phyloP scores from a whole-genome alignment of 2,888 invertebrate genomes.

The Standfussiana lucernea region DNA sequence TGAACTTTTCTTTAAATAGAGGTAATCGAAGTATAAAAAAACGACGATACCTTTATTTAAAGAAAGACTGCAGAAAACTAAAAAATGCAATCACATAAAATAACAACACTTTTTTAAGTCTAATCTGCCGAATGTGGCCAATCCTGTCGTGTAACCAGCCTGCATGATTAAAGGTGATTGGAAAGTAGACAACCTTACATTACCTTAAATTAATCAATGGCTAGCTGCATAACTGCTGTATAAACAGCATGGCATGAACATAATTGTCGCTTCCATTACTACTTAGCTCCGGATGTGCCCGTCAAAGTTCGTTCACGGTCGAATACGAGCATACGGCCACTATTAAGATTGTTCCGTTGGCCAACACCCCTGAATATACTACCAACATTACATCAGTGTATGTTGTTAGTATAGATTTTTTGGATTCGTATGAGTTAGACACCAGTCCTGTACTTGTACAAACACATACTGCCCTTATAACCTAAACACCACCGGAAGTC shows the following conservation, averaged over 20 bases:
- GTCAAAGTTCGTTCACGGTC: slow-evolving; percentile 50
- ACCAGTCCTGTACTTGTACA: background rate
- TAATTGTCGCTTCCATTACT: slow-evolving; percentile 12
- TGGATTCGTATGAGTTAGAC: background rate
- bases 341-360: slow-evolving; percentile 40
- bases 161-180: too few species aligned
- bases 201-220: background rate
- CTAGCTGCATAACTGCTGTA: too few species aligned
- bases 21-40: too few species aligned
- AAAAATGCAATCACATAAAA: too few species aligned
- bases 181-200: too few species aligned
- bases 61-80: too few species aligned
- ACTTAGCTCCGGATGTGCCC: background rate
- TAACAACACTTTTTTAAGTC: too few species aligned
- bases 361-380: slow-evolving; percentile 17
- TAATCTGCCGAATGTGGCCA: too few species aligned
- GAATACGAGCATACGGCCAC: slow-evolving; percentile 27
- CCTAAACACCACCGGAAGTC: background rate
- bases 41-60: too few species aligned
- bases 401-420: background rate
- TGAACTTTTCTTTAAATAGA: too few species aligned
- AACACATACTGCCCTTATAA: background rate
- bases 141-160: too few species aligned
- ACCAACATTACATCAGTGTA: slow-evolving; percentile 4
- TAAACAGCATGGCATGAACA: background rate